Percentiles rank a stretch among this genome's conserved stretches.
Conservation (phyloP, 2,888 invertebrate genomes). For the Clunio marinus region DNA sequence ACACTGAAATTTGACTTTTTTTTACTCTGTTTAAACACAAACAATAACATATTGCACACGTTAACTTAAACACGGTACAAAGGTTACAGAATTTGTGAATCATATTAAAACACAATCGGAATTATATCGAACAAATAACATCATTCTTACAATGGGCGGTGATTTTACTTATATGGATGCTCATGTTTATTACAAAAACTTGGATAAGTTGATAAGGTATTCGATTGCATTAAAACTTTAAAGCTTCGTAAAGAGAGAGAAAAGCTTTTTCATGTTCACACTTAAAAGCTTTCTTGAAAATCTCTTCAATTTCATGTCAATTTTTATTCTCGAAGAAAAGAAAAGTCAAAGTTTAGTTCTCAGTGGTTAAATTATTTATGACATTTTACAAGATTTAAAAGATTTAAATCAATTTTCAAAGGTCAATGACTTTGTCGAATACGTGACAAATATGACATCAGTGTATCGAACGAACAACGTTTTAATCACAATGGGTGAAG, state of each 20-base stretch:
- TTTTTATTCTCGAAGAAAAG: neutral
- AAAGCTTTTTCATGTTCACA: too few relatives aligned
- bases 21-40: neutral
- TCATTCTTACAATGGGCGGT: conserved; percentile 84
- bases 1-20: conserved; percentile 30
- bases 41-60: neutral
- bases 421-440: conserved; percentile 58
- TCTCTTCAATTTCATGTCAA: neutral
- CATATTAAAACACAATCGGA: conserved; percentile 57
- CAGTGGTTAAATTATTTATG: too few relatives aligned
- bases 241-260: too few relatives aligned
- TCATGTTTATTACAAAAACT: conserved; percentile 71
- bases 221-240: too few relatives aligned
- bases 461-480: conserved; percentile 66
- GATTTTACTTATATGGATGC: conserved; percentile 87
- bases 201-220: conserved; percentile 77
- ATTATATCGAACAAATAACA: conserved; percentile 64
- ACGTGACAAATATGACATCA: conserved; percentile 54
- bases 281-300: neutral
- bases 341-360: conserved; percentile 27
- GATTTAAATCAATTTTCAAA: conserved; percentile 46
- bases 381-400: neutral
- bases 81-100: conserved; percentile 57
- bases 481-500: conserved; percentile 89
- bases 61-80: too few relatives aligned